Percentiles rank a stretch among this genome's conserved stretches.
Conservation (phyloP, 2,113 vertebrate genomes). For the Parus major region DNA sequence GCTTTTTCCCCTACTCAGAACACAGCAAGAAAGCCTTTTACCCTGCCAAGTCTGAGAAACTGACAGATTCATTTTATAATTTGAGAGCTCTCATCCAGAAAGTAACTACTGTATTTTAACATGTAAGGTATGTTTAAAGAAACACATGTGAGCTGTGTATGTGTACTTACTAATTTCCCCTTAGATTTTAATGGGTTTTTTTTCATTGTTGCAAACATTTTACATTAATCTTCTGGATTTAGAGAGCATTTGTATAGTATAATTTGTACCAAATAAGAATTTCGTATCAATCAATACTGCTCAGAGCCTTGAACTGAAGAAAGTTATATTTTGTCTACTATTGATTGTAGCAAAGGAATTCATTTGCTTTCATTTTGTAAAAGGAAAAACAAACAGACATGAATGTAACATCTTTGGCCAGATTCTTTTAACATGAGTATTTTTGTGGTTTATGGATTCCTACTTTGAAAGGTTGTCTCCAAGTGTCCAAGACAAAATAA, state of each 20-base stretch:
- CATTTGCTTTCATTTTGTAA: not conserved
- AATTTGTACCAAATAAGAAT: not conserved
- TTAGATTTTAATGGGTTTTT: not conserved
- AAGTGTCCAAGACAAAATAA: slow-evolving; percentile 53
- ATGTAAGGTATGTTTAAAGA: not conserved
- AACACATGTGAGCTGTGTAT: not conserved
- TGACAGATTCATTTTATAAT: not conserved
- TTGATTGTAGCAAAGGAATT: slow-evolving; percentile 17
- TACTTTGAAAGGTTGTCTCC: slow-evolving; percentile 21
- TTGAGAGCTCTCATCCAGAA: not conserved
- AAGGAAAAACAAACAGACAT: not conserved
- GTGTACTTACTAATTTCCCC: not conserved
- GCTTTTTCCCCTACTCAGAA: not conserved
- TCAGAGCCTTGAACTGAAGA: not conserved
- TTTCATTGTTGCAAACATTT: not conserved
- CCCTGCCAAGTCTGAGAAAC: not conserved
- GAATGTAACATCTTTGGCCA: not conserved
- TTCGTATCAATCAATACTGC: not conserved
- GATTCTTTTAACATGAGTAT: slow-evolving; percentile 53
- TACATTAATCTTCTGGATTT: not conserved
- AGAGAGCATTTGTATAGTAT: not conserved
- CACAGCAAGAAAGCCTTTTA: not conserved
- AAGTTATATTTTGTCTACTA: not conserved
- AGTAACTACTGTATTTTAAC: not conserved
- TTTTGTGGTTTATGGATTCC: slow-evolving; percentile 55